These are phyloP conservation scores for Oxyruncus cristatus DNA, from an alignment of 2,113 vertebrate species.

Conservation along the genomic window DNA sequence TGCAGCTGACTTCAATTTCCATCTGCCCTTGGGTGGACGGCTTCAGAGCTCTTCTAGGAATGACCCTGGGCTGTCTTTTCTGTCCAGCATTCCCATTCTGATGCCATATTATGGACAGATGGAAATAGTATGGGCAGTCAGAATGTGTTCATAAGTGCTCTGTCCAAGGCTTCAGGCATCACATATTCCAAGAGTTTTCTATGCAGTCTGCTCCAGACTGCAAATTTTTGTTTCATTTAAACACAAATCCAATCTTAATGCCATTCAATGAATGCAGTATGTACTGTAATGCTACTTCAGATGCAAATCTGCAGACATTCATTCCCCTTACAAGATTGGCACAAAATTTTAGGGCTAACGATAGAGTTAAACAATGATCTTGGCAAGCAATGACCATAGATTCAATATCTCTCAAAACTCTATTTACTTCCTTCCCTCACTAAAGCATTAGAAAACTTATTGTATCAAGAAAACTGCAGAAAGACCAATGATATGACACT, in stretches of 20 bases:
- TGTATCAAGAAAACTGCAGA: background rate
- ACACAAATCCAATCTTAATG: background rate
- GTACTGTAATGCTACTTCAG: background rate
- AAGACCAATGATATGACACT: background rate
- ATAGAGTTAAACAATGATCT: background rate
- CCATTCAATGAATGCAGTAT: background rate
- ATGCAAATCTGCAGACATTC: background rate
- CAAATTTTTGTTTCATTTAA: background rate
- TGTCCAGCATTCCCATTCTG: background rate
- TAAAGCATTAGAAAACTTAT: background rate
- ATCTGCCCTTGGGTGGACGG: background rate
- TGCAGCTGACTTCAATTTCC: background rate
- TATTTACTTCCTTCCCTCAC: background rate
- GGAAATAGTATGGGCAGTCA: background rate
- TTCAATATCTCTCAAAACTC: background rate
- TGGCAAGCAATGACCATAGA: background rate
- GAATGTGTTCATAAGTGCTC: background rate
- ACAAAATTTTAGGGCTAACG: background rate
- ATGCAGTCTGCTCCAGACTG: background rate
- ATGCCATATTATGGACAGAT: background rate
- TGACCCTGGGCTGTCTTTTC: background rate
- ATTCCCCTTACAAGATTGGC: background rate
- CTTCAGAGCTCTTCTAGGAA: background rate
- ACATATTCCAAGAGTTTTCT: background rate
- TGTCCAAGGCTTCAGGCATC: background rate